Evolutionary conservation across 2,888 invertebrate genomes (phyloP).

Genomic region (Rhagium mordax): DNA sequence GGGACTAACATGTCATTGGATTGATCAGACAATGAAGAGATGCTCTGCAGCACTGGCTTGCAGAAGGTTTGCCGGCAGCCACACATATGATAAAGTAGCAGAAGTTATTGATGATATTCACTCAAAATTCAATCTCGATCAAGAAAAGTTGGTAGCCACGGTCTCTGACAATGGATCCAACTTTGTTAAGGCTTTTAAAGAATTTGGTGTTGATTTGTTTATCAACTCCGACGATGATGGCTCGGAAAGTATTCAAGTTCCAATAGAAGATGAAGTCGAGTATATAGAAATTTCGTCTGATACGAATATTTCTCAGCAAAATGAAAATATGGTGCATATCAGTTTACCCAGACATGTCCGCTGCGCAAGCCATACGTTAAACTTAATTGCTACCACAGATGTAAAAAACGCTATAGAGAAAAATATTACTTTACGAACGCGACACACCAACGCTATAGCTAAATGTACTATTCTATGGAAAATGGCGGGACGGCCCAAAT

Average conservation of each 20-base stretch:
- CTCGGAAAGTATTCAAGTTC: not conserved
- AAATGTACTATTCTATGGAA: conserved; percentile 47
- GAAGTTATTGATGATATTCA: not conserved
- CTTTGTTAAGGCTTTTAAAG: conserved; percentile 32
- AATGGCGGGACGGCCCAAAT: conserved; percentile 44
- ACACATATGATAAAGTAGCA: not conserved
- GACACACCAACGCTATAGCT: conserved; percentile 37
- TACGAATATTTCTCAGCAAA: not conserved
- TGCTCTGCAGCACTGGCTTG: not conserved
- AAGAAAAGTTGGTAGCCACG: conserved; percentile 11
- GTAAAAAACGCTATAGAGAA: conserved; percentile 37
- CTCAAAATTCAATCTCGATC: not conserved
- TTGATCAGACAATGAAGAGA: not conserved
- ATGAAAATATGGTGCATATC: not conserved
- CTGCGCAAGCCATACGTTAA: not conserved
- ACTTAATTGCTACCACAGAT: conserved; percentile 42
- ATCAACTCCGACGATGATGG: no score
- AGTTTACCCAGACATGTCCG: not conserved
- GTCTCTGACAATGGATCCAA: conserved; percentile 29
- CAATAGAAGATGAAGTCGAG: not conserved
- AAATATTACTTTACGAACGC: conserved; percentile 32
- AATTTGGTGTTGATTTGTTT: not conserved
- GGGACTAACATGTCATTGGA: conserved; percentile 12
- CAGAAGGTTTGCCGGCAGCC: not conserved
- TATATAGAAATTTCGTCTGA: not conserved